Conservation (phyloP, 2,797 vertebrate genomes). For the Cephalopachus bancanus region DNA sequence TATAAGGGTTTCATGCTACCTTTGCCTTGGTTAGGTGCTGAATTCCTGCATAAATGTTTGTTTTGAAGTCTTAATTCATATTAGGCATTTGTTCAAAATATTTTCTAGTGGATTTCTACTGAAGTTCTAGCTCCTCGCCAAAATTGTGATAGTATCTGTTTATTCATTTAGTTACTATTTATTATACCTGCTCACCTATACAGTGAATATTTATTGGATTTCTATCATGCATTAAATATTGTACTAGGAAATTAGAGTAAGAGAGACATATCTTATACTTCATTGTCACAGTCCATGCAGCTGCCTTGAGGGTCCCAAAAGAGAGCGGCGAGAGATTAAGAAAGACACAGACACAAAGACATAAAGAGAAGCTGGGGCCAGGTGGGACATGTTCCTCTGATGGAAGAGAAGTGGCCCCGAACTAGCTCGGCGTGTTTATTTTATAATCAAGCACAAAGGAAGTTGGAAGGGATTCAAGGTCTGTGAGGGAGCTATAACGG, state of each 20-base stretch:
- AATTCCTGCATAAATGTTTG: not conserved
- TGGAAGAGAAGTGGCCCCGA: too few relatives aligned
- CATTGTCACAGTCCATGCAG: too few relatives aligned
- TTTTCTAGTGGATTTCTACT: not conserved
- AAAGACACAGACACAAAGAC: too few relatives aligned
- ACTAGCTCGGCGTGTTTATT: too few relatives aligned
- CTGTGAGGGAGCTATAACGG: too few relatives aligned
- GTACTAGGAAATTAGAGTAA: not conserved
- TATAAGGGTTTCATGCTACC: not conserved
- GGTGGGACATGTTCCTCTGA: too few relatives aligned
- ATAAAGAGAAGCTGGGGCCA: too few relatives aligned
- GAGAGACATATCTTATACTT: not conserved
- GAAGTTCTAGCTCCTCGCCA: not conserved
- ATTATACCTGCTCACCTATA: not conserved
- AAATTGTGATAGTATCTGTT: not conserved
- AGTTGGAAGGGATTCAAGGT: too few relatives aligned
- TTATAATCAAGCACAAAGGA: too few relatives aligned
- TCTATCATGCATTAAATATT: not conserved
- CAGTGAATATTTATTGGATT: not conserved
- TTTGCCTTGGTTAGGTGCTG: not conserved
- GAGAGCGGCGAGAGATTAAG: too few relatives aligned
- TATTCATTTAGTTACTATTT: constrained; percentile 7
- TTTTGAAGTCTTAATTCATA: not conserved
- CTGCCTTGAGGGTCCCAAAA: too few relatives aligned
- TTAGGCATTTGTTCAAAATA: not conserved